Base-by-base conservation (phyloP, 2,888 invertebrate species). In the Dynastes tityus region DNA sequence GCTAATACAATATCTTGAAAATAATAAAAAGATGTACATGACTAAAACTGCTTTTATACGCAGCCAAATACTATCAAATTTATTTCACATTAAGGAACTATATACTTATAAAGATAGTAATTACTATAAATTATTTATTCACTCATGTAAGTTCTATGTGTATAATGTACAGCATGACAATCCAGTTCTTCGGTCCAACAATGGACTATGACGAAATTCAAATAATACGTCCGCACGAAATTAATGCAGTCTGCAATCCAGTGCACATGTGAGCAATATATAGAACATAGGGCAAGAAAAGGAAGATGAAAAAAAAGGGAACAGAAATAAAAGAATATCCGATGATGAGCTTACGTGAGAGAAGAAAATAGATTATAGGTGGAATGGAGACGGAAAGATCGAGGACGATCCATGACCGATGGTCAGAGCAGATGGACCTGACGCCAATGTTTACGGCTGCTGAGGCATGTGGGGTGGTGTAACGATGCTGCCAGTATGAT, bases 371-470 rank as follows among this genome's bases (percentile, higher is more conserved):
- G 45, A 61, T n/a, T 29, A 13, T 55, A 58, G 49, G 61, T 75
- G 75, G 64, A 27, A 64, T 58, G 37, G 40, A 75, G 75, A 75
- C 49, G 49, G 61, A 40, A 49, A 27, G 63, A 49, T 16, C 58
- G 74, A 63, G 75, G 64, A 64, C 64, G 63, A 75, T 75, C 75
- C 64, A 64, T 75, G 75, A 75, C 75, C 75, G 75, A 75, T 75
- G 75, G 63, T 49, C 75, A 64, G 49, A 64, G 75, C 75, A 75
- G 75, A 75, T 75, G 75, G 61, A 64, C 75, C 75, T 63, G 75
- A 75, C 75, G 75, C 75, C 75, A 51, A 64, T 75, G 75, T 64
- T 67, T 68, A 68, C 68, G 68, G 68, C 68, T 68, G 68, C 29
- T 27, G 40, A 29, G 51, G 68, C 51, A 68, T 68, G 51, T 68